Conservation (phyloP, 2,888 invertebrate species). For the Tinea trinotella region DNA sequence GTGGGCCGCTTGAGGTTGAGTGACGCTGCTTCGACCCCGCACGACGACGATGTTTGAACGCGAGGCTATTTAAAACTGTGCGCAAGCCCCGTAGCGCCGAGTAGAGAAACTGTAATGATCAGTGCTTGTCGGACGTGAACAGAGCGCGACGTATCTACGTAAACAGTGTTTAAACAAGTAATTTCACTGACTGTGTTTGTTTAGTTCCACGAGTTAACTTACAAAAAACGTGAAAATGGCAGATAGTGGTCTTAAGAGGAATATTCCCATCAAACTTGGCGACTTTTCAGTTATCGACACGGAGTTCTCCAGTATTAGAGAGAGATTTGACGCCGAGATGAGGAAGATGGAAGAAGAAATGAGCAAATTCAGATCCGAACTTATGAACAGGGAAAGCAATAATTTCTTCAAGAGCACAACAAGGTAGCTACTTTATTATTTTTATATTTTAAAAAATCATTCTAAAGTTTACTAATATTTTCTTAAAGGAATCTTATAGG, state of each 20-base stretch:
- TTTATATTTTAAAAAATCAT: not conserved
- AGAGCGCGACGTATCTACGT: slow-evolving; percentile 53
- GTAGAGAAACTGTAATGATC: slow-evolving; percentile 64
- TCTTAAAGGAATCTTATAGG: slow-evolving; percentile 2
- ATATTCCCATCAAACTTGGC: slow-evolving; percentile 94
- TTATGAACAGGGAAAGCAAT: slow-evolving; percentile 93
- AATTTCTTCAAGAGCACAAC: slow-evolving; percentile 92
- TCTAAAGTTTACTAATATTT: not conserved
- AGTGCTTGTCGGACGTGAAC: slow-evolving; percentile 27
- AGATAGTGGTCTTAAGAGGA: slow-evolving; percentile 86
- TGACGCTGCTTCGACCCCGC: slow-evolving; percentile 55
- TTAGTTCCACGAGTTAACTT: slow-evolving; percentile 53
- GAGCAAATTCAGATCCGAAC: slow-evolving; percentile 93
- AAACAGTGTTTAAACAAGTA: slow-evolving; percentile 60
- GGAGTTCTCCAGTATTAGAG: slow-evolving; percentile 96
- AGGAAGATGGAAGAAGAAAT: slow-evolving; percentile 99
- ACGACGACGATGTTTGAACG: slow-evolving; percentile 44
- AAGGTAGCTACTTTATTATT: slow-evolving; percentile 75
- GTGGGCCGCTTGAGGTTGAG: slow-evolving; percentile 51
- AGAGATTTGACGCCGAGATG: slow-evolving; percentile 97
- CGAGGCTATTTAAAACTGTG: slow-evolving; percentile 73
- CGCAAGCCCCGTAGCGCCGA: slow-evolving; percentile 70
- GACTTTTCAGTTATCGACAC: slow-evolving; percentile 97
- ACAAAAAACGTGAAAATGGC: slow-evolving; percentile 76
- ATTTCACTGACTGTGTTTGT: slow-evolving; percentile 54